Evolutionary conservation across 2,113 vertebrate genomes (phyloP), one percentile per base, ranked within the genome.

Genomic region (Speoplatyrhinus poulsoni): DNA sequence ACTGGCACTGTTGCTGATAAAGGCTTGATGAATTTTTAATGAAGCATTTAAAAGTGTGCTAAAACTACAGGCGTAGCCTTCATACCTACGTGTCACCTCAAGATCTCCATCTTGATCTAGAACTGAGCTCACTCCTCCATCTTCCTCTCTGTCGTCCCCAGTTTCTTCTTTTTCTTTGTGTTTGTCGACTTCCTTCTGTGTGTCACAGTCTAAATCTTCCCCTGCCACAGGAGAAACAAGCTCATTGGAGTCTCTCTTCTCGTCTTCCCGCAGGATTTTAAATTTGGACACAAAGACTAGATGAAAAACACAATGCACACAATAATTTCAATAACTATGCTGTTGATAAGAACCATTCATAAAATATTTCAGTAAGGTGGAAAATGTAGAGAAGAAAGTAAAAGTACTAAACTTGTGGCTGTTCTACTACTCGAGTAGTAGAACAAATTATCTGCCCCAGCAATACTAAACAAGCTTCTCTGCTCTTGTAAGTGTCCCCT

Each of bases 41-140:
- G 53, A n/a, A 54, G 53, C 15, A 12, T 16, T 16, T 41, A 26
- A 2, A 50, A 15, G 49, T 10, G 12, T 4, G 16, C 5, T 6
- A 57, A 17, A 33, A 6, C 26, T 36, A 11, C 19, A 19, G 9
- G 32, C 13, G 1, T 5, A 16, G 17, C 19, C 47, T 55, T 13
- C 57, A 8, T 82, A 90, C 83, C 92, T 94, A 60, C 93, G 93
- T 47, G 81, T 64, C 26, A 99, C 89, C 0, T 96, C 93, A 47
- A 98, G 76, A 69, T 99, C 97, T 54, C 96, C 97, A 0, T 99
- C 97, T 41, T 94, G 91, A 10, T 99, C 97, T 58, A 96, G 73
- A 9, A 79, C 65, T 32, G 85, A 70, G 48, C 82, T 49, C 15
- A 65, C 71, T 7, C 52, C 32, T 0, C 47, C 70, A 65, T 68